Conservation (phyloP, 2,888 invertebrate genomes). For the Catonia carolina region DNA sequence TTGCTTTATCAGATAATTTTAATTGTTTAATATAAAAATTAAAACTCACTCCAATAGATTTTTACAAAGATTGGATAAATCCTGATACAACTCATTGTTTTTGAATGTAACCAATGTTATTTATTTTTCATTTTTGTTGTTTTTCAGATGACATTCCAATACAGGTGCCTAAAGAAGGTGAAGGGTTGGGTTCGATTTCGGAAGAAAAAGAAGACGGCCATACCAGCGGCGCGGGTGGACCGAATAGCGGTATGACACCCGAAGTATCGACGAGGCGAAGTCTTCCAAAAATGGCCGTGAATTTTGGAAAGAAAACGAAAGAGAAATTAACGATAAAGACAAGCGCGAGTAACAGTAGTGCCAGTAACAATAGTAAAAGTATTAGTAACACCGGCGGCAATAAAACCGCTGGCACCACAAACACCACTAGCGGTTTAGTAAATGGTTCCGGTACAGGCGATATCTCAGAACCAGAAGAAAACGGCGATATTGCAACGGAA, state of each 20-base stretch:
- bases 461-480: slow-evolving; percentile 32
- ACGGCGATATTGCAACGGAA: slow-evolving; percentile 27
- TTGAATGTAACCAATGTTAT: too few relatives aligned
- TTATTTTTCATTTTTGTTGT: too few relatives aligned
- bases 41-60: too few relatives aligned
- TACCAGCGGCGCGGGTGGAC: slow-evolving; percentile 38
- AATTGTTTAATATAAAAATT: too few relatives aligned
- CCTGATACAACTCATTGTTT: too few relatives aligned
- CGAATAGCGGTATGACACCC: slow-evolving; percentile 20
- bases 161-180: slow-evolving; percentile 58
- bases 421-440: slow-evolving; percentile 19
- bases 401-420: slow-evolving; percentile 6
- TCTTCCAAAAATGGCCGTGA: slow-evolving; percentile 37
- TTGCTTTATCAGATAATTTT: too few relatives aligned
- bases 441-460: slow-evolving; percentile 32
- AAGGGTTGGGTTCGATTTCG: slow-evolving; percentile 56
- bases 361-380: slow-evolving; percentile 9
- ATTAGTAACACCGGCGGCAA: slow-evolving; percentile 19
- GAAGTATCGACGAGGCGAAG: slow-evolving; percentile 31
- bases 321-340: slow-evolving; percentile 33
- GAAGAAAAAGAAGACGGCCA: slow-evolving; percentile 57
- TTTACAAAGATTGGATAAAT: too few relatives aligned
- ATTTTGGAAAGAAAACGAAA: slow-evolving; percentile 37
- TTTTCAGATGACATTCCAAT: slow-evolving; percentile 82
- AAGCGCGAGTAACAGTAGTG: slow-evolving; percentile 21